Evolutionary conservation across 2,888 invertebrate genomes (phyloP), one percentile per base, ranked within the genome.

Genomic region (Drosophila niveifrons): DNA sequence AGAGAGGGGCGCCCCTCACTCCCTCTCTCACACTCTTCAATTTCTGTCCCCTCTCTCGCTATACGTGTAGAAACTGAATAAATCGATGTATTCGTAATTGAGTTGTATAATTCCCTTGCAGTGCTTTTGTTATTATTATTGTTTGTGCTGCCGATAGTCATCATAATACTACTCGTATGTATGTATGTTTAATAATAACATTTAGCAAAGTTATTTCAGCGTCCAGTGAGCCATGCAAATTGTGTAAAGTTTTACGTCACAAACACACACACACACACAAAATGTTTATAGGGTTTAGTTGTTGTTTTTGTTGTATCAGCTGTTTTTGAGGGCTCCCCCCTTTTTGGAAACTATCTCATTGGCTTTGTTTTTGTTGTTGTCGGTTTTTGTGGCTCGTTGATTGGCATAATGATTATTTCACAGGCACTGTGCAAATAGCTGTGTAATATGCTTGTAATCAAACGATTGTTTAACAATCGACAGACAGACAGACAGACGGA

Each of bases 211-310:
- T 76, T 89, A 80, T 88, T 86, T 78, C 56, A 68, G 47, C 43
- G 69, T 43, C 64, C 84, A 79, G 43, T 89, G 79, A 88, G 72
- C 77, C 90, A 75, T 90, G 78, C 77, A 85, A 88, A 78, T 75
- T 86, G 73, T 75, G 56, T 39, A 75, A 68, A 75, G 50, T 73
- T 78, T 63, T 39, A 17, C 23, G 43, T 51, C 72, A 48, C 65
- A 75, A 41, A 62, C 70, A 52, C 18, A 50, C n/a, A 29, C 15
- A 18, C 17, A 17, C n/a, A 17, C 9, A 43, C 10, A 39, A 13
- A 39, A 6, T 8, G 31, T 63, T 44, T 57, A 59, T 13, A 46
- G 65, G 57, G 44, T 36, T 34, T 17, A 17, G 31, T 67, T 63
- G 62, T 69, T 68, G 51, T 15, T 17, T 48, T n/a, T n/a, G 41